phyloP scores from a whole-genome alignment of 2,113 vertebrate genomes.

The Lanius collurio region DNA sequence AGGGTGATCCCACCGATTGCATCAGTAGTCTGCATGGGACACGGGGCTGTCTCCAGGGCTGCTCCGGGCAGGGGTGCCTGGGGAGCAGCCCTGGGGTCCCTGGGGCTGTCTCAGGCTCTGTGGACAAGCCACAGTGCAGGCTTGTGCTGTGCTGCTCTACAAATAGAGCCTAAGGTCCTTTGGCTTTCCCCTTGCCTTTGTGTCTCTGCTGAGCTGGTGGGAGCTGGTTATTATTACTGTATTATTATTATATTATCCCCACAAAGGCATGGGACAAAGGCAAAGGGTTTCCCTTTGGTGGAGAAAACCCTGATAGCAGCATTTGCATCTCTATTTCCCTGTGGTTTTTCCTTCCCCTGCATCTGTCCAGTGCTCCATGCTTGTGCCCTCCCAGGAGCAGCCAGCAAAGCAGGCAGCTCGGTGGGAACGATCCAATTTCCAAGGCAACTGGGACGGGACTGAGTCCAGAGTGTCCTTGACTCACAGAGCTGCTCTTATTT shows the following conservation, averaged over 20 bases:
- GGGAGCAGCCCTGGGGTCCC: not conserved
- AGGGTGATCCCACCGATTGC: not conserved
- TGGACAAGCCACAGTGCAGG: not conserved
- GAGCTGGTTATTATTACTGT: not conserved
- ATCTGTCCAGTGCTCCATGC: not conserved
- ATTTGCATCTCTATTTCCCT: not conserved
- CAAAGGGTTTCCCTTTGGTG: not conserved
- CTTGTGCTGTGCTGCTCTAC: not conserved
- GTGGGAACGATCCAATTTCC: constrained; percentile 33
- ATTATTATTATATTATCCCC: no score
- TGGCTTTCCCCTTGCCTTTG: not conserved
- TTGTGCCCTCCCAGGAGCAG: not conserved
- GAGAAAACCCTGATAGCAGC: not conserved
- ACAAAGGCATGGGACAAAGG: not conserved
- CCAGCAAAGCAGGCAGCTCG: not conserved
- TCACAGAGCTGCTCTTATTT: constrained; percentile 50
- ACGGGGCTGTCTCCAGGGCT: not conserved
- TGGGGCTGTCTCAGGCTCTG: not conserved
- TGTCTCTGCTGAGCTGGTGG: not conserved
- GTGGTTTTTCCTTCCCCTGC: not conserved
- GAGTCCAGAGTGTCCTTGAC: not conserved
- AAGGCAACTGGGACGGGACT: not conserved
- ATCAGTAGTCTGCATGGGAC: not conserved
- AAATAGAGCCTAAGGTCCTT: not conserved
- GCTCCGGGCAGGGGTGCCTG: not conserved